Conservation (phyloP, 2,113 vertebrate species). For the Anguilla rostrata region DNA sequence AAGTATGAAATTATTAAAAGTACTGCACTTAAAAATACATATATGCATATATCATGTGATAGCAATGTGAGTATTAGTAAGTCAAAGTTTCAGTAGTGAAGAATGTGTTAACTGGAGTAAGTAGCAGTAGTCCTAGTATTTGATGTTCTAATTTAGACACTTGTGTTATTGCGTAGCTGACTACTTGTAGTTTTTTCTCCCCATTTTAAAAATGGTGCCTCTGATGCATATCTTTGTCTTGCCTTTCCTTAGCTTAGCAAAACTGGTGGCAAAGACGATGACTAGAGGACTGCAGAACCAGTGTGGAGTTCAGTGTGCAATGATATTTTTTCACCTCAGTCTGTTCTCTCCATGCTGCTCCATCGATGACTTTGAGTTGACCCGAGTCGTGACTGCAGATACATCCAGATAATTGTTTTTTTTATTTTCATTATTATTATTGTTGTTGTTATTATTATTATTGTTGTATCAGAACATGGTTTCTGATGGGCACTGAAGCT, state of each 20-base stretch:
- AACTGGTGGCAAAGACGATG: constrained; percentile 91
- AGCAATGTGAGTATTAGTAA: too few relatives aligned
- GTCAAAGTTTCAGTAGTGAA: too few relatives aligned
- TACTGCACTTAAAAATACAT: too few relatives aligned
- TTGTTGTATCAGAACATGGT: background rate
- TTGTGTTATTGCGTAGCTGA: background rate
- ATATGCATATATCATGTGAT: too few relatives aligned
- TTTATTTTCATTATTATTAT: background rate
- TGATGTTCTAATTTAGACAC: background rate
- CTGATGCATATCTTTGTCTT: constrained; percentile 41
- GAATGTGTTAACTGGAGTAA: too few relatives aligned
- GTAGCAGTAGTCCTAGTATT: too few relatives aligned
- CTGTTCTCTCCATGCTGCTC: constrained; percentile 7
- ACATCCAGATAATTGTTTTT: background rate
- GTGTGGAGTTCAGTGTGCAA: constrained; percentile 16
- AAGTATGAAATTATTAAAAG: background rate
- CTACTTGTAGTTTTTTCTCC: too few relatives aligned
- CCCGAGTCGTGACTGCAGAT: background rate
- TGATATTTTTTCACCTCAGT: constrained; percentile 26
- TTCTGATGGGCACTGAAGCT: background rate
- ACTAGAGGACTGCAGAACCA: constrained; percentile 57
- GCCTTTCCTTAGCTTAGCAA: constrained; percentile 83
- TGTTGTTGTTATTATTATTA: too few relatives aligned
- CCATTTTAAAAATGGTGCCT: background rate
- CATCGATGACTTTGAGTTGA: constrained; percentile 13